Percentiles rank a stretch among this genome's conserved stretches.
phyloP scores from a whole-genome alignment of 2,888 invertebrate genomes.

The Phoenoteleia sp. region DNA sequence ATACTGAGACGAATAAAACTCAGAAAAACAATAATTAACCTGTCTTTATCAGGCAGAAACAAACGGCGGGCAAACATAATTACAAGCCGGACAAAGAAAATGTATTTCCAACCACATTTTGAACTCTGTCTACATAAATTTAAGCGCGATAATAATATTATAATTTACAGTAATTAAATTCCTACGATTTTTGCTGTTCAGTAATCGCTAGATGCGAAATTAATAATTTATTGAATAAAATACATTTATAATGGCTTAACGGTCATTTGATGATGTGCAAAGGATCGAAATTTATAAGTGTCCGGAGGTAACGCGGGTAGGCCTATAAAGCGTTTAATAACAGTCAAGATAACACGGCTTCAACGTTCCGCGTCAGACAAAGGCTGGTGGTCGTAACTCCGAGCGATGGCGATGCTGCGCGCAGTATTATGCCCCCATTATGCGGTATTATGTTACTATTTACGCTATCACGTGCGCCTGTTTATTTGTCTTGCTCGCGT shows the following conservation, averaged over 20 bases:
- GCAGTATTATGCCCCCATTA: slow-evolving; percentile 84
- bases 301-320: slow-evolving; percentile 59
- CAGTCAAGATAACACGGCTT: slow-evolving; percentile 72
- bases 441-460: slow-evolving; percentile 86
- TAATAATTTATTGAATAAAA: slow-evolving; percentile 55
- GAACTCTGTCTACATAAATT: too few species aligned
- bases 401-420: slow-evolving; percentile 79
- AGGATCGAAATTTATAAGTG: slow-evolving; percentile 50
- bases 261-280: slow-evolving; percentile 47
- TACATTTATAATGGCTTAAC: slow-evolving; percentile 37
- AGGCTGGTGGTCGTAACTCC: slow-evolving; percentile 81
- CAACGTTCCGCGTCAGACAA: slow-evolving; percentile 77
- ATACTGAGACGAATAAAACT: too few species aligned
- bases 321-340: slow-evolving; percentile 79
- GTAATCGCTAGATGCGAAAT: not conserved
- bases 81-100: too few species aligned
- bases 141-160: too few species aligned
- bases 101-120: too few species aligned
- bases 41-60: too few species aligned
- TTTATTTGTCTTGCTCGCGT: slow-evolving; percentile 83
- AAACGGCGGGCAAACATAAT: too few species aligned
- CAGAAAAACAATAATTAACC: too few species aligned
- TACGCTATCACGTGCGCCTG: slow-evolving; percentile 83
- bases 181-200: too few species aligned
- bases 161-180: too few species aligned